Evolutionary conservation across 2,797 vertebrate genomes (phyloP).

Genomic region (Perdix hodgsoniae): DNA sequence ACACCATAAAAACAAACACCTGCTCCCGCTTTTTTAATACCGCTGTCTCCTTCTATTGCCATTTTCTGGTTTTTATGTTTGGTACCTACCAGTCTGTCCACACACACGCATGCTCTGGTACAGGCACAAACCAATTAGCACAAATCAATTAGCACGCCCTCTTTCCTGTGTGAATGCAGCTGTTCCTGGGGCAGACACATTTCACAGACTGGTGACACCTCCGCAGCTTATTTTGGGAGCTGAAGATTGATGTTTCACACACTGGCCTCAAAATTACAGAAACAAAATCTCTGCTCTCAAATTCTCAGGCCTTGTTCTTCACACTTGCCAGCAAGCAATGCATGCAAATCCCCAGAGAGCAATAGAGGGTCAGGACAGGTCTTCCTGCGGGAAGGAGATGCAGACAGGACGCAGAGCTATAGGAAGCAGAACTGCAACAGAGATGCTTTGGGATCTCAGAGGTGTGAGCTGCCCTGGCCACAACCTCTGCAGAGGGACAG

Average conservation of each 20-base stretch:
- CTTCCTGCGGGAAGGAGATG: background rate
- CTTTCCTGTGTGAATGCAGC: background rate
- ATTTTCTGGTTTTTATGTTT: background rate
- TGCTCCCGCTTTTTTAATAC: background rate
- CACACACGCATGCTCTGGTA: background rate
- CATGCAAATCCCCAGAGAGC: conserved; percentile 37
- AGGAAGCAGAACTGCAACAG: background rate
- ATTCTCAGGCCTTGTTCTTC: conserved; percentile 5
- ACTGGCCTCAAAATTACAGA: background rate
- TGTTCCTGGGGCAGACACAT: background rate
- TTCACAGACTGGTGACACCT: background rate
- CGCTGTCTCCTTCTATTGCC: background rate
- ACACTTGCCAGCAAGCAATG: conserved; percentile 2
- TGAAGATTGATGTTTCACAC: background rate
- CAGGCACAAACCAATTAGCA: background rate
- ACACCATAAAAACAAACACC: background rate
- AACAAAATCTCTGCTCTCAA: background rate
- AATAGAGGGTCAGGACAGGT: background rate
- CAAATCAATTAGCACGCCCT: background rate
- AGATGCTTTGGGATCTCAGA: background rate
- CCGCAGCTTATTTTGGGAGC: background rate
- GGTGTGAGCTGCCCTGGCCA: background rate
- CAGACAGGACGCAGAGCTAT: background rate
- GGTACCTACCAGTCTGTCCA: background rate
- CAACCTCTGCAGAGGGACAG: accelerated